A percentile compares a stretch with the other conserved stretches of the same genome.
Conservation (phyloP, 2,888 invertebrate genomes). For the Orthosia gothica region DNA sequence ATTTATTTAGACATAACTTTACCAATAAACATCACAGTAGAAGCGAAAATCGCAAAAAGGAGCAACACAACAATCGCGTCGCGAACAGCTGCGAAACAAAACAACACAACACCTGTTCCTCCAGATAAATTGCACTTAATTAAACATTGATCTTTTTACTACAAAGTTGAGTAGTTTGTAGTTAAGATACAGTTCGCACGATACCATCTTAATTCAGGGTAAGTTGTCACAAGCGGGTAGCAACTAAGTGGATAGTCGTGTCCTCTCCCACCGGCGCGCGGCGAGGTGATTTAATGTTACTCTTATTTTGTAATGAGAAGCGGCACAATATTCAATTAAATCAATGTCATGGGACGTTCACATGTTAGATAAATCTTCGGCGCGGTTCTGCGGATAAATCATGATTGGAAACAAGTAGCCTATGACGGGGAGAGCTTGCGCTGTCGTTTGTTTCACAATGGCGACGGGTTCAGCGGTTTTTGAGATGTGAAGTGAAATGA, state of each 20-base stretch:
- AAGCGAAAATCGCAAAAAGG: conserved; percentile 1
- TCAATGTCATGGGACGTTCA: conserved; percentile 69
- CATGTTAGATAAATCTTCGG: conserved; percentile 68
- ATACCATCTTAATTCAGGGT: conserved; percentile 73
- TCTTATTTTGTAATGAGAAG: conserved; percentile 80
- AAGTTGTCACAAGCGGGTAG: conserved; percentile 71
- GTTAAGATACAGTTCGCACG: conserved; percentile 59
- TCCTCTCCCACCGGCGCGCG: conserved; percentile 78
- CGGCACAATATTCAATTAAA: conserved; percentile 75
- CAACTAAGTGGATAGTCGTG: conserved; percentile 83
- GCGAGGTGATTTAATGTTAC: conserved; percentile 72
- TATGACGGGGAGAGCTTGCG: conserved; percentile 73
- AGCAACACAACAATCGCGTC: conserved; percentile 8
- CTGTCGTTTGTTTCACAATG: conserved; percentile 43
- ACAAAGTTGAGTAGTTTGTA: conserved; percentile 71
- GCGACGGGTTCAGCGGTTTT: conserved; percentile 38
- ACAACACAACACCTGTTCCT: conserved; percentile 51
- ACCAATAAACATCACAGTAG: conserved; percentile 3
- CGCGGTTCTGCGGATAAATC: conserved; percentile 68
- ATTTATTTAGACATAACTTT: neutral
- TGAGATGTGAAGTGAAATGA: conserved; percentile 28
- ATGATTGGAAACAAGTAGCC: conserved; percentile 69
- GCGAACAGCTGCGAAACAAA: conserved; percentile 33
- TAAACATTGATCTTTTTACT: conserved; percentile 71
- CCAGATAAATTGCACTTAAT: conserved; percentile 73